Evolutionary conservation across 2,113 vertebrate species (phyloP).

Genomic region (Riparia riparia): DNA sequence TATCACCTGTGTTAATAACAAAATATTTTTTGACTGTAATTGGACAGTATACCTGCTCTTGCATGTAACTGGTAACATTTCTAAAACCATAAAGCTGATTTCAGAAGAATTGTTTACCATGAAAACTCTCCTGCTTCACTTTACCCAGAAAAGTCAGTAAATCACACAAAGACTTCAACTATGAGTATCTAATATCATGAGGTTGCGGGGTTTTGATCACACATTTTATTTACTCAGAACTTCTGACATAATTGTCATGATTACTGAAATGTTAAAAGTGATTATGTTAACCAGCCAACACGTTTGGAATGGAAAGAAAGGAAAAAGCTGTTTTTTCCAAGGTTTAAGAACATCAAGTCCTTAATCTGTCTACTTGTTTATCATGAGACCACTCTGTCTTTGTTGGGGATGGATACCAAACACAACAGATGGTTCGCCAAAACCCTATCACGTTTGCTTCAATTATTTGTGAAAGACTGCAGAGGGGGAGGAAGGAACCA

Average conservation of each 20-base stretch:
- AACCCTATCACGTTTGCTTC: conserved; percentile 18
- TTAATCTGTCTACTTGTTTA: conserved; percentile 48
- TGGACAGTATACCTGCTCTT: neutral
- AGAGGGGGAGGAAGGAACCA: neutral
- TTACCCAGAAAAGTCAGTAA: neutral
- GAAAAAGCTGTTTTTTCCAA: neutral
- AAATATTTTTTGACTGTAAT: neutral
- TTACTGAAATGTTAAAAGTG: neutral
- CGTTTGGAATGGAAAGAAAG: neutral
- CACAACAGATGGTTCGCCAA: conserved; percentile 28
- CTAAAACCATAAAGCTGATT: neutral
- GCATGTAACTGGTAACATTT: neutral
- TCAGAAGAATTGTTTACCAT: neutral
- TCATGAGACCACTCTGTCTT: conserved; percentile 6
- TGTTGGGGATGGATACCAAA: conserved; percentile 4
- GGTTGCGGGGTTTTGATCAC: neutral
- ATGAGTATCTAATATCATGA: neutral
- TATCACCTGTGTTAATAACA: neutral
- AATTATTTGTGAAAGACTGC: conserved; percentile 39
- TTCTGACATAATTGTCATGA: neutral
- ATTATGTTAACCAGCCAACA: neutral
- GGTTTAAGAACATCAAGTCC: conserved; percentile 47
- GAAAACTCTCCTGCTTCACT: neutral
- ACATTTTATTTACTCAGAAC: neutral
- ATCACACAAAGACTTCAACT: neutral